These are phyloP conservation scores for Poicephalus meyeri DNA, from an alignment of 2,113 vertebrate genomes.

Conservation along the genomic window DNA sequence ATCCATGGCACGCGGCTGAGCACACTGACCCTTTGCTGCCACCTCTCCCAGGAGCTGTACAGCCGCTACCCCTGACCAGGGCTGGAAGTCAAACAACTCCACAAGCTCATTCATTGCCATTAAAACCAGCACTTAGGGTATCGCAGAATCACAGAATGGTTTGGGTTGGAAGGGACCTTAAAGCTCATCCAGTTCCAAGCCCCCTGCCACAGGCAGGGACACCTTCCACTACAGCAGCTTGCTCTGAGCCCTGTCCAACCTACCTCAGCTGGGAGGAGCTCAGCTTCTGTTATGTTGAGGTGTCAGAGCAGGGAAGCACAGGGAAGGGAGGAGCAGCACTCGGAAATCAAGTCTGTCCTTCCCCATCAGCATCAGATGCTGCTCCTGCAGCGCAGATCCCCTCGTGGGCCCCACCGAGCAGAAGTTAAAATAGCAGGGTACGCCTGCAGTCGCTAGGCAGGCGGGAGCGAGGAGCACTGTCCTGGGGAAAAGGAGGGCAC, in stretches of 20 bases:
- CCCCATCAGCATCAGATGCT: rapidly evolving
- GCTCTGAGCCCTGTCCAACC: background rate
- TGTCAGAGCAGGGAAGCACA: rapidly evolving
- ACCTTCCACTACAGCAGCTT: background rate
- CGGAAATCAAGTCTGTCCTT: background rate
- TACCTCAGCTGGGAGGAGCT: background rate
- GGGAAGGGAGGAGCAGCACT: background rate
- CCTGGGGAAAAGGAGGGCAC: conserved; percentile 13
- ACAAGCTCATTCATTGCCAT: rapidly evolving
- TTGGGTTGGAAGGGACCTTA: background rate
- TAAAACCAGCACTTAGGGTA: rapidly evolving
- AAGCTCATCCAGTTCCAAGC: background rate
- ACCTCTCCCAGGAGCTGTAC: rapidly evolving
- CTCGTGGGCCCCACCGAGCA: background rate
- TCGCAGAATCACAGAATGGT: background rate
- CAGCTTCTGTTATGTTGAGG: rapidly evolving
- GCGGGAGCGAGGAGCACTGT: background rate
- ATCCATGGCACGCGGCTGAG: rapidly evolving
- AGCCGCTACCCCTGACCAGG: too few species aligned
- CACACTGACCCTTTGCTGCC: rapidly evolving
- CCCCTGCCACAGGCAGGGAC: background rate
- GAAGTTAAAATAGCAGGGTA: background rate
- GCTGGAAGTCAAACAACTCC: background rate
- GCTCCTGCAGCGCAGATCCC: background rate
- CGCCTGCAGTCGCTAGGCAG: background rate